Conservation (phyloP, 2,888 invertebrate species). For the Hipparchia semele region DNA sequence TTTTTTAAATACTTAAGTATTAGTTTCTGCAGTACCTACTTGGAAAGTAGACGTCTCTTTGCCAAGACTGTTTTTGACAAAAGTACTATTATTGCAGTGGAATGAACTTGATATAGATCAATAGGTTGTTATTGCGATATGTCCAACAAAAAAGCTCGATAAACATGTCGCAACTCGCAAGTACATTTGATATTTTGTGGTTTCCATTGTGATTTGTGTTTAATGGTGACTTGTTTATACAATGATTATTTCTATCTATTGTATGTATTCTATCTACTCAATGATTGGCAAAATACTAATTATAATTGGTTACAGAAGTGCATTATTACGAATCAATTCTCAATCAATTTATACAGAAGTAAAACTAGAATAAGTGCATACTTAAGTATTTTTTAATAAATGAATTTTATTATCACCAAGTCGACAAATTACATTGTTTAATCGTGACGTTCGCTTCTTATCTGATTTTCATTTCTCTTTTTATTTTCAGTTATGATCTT, state of each 20-base stretch:
- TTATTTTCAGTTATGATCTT: not conserved
- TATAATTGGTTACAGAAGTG: too few species aligned
- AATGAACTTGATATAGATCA: not conserved
- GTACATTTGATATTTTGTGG: not conserved
- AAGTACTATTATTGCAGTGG: not conserved
- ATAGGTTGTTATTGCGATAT: not conserved
- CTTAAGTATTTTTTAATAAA: conserved; percentile 19
- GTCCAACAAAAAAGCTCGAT: not conserved
- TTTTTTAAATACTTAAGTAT: not conserved
- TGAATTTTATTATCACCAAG: conserved; percentile 52
- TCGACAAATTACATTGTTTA: conserved; percentile 41
- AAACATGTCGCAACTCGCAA: not conserved
- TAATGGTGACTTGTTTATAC: not conserved
- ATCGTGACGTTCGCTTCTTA: conserved; percentile 15
- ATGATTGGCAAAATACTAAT: not conserved
- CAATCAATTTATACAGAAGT: not conserved
- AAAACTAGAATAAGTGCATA: not conserved
- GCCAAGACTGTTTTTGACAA: too few species aligned
- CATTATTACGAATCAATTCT: not conserved
- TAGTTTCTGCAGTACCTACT: not conserved
- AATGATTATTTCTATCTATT: not conserved
- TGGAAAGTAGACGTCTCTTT: not conserved
- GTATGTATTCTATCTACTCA: conserved; percentile 8
- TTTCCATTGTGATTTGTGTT: not conserved
- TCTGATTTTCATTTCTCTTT: not conserved